A percentile compares a stretch with the other conserved stretches of the same genome.
Conservation (phyloP, 1,140 invertebrate species). For the Mycetomoellerius zeteki region DNA sequence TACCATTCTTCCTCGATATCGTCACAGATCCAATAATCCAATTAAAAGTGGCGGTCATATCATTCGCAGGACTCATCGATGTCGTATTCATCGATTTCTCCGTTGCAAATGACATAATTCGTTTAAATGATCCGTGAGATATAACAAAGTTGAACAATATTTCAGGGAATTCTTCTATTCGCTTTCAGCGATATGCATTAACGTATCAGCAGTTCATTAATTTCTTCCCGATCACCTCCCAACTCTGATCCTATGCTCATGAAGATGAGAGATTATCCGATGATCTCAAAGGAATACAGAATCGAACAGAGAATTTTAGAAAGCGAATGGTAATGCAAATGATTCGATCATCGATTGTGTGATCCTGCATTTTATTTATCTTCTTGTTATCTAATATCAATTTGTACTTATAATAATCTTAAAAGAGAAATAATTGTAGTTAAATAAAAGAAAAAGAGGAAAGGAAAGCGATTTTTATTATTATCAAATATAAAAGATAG, state of each 20-base stretch:
- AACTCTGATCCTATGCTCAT: neutral
- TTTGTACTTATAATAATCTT: neutral
- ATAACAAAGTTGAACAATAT: constrained; percentile 19
- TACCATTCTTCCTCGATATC: constrained; percentile 5
- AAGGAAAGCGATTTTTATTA: neutral
- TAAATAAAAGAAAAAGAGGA: neutral
- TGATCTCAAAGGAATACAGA: neutral
- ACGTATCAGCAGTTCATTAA: constrained; percentile 50
- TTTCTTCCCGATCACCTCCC: constrained; percentile 37
- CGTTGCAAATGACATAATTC: constrained; percentile 52
- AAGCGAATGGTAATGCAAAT: neutral
- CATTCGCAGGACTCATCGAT: neutral
- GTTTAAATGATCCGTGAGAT: constrained; percentile 52
- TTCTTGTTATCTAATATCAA: constrained; percentile 3
- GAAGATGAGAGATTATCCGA: constrained; percentile 2
- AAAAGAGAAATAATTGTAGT: neutral
- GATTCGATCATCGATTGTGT: neutral
- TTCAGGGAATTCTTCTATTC: neutral
- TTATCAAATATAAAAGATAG: constrained; percentile 9
- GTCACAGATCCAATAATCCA: constrained; percentile 41
- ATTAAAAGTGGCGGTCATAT: constrained; percentile 32
- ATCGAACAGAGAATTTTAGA: neutral
- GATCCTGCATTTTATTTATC: neutral
- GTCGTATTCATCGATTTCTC: constrained; percentile 41
- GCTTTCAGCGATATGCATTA: neutral